phyloP scores from a whole-genome alignment of 1,140 invertebrate species.

The Pemphigus obesinymphae region DNA sequence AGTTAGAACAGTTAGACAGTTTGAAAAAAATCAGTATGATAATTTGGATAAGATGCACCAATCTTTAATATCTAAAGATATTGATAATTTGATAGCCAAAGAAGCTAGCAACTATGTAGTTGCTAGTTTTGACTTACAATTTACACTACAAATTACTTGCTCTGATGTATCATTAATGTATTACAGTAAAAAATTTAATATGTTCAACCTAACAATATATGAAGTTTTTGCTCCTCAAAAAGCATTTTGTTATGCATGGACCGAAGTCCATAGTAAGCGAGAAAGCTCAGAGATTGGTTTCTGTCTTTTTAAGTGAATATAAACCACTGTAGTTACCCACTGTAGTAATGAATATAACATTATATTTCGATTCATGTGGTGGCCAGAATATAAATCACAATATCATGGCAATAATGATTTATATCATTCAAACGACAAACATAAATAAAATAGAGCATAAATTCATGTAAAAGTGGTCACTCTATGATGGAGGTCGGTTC shows the following conservation, averaged over 20 bases:
- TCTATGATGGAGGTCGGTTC: background rate
- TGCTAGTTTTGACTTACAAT: background rate
- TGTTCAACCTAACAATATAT: conserved; percentile 45
- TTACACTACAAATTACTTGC: background rate
- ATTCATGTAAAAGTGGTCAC: background rate
- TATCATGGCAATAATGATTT: background rate
- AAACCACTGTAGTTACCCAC: conserved; percentile 18
- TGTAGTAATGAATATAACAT: conserved; percentile 30
- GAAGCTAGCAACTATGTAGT: background rate
- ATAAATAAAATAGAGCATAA: background rate
- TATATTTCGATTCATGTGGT: conserved; percentile 42
- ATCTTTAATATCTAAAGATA: background rate
- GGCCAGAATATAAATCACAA: conserved; percentile 42
- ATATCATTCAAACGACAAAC: background rate
- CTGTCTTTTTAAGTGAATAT: conserved; percentile 23
- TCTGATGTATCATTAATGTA: background rate
- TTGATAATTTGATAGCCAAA: background rate
- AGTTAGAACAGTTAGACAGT: too few relatives aligned
- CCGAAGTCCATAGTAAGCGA: conserved; percentile 35
- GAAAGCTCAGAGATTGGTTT: conserved; percentile 39
- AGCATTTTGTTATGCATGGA: background rate
- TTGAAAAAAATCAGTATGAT: background rate
- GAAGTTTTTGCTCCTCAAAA: conserved; percentile 10
- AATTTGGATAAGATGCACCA: background rate
- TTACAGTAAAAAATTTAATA: background rate